Evolutionary conservation across 1,140 invertebrate species (phyloP).

Genomic region (Drusus annulatus): DNA sequence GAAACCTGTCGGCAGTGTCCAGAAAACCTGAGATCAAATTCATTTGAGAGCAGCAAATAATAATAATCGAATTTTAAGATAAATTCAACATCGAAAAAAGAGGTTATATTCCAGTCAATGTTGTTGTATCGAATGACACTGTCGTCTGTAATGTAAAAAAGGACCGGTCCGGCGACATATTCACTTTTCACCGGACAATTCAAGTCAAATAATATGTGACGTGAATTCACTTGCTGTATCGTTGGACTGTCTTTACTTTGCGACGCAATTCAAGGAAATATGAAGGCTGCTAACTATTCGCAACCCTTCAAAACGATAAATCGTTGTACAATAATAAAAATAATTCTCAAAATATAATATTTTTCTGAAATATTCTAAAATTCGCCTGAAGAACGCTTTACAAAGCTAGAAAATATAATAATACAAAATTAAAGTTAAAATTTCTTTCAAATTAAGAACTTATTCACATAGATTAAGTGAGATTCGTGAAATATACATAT

Average conservation of each 20-base stretch:
- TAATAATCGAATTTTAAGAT: background rate
- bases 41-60: background rate
- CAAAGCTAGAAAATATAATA: too few relatives aligned
- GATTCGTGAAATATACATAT: too few relatives aligned
- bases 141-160: background rate
- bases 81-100: conserved; percentile 1
- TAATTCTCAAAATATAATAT: too few relatives aligned
- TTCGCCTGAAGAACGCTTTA: too few relatives aligned
- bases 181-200: conserved; percentile 20
- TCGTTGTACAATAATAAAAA: too few relatives aligned
- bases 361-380: too few relatives aligned
- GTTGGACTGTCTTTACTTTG: background rate
- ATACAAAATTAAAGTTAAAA: too few relatives aligned
- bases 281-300: too few relatives aligned
- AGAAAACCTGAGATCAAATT: conserved; percentile 7
- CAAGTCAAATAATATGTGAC: conserved; percentile 2
- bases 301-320: too few relatives aligned
- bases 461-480: too few relatives aligned
- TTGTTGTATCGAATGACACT: background rate
- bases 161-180: conserved; percentile 16
- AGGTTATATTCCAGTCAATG: conserved; percentile 2
- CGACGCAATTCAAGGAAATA: background rate
- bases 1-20: too few relatives aligned
- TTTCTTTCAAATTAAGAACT: too few relatives aligned
- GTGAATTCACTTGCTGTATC: background rate